Conservation (phyloP, 2,113 vertebrate species). For the Callopanchax toddi region DNA sequence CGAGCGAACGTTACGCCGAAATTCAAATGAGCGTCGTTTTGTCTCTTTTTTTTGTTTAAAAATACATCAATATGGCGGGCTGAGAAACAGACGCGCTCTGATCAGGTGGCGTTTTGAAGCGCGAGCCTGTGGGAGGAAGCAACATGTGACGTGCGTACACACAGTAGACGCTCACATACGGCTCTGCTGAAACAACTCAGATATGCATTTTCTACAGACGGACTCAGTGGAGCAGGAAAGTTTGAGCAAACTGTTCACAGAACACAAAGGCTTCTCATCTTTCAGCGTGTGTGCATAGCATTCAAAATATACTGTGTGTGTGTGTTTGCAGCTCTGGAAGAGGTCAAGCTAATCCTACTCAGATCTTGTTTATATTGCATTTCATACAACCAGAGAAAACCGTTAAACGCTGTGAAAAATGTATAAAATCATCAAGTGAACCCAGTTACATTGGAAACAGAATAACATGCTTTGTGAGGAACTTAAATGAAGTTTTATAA, state of each 20-base stretch:
- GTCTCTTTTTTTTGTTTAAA: slow-evolving; percentile 35
- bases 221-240: slow-evolving; percentile 22
- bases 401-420: slow-evolving; percentile 12
- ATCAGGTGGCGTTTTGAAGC: slow-evolving; percentile 41
- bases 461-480: background rate
- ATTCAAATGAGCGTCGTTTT: slow-evolving; percentile 17
- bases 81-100: no score
- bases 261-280: slow-evolving; percentile 44
- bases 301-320: slow-evolving; percentile 21
- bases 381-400: slow-evolving; percentile 14
- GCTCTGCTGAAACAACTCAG: slow-evolving; percentile 16
- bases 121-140: slow-evolving; percentile 29
- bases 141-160: slow-evolving; percentile 43
- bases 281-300: slow-evolving; percentile 28
- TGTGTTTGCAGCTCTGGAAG: slow-evolving; percentile 1
- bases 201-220: slow-evolving; percentile 28
- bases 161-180: slow-evolving; percentile 26
- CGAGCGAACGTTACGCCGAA: background rate
- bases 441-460: slow-evolving; percentile 1
- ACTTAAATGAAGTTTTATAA: background rate
- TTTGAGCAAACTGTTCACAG: slow-evolving; percentile 31
- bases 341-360: slow-evolving; percentile 20
- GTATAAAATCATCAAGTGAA: slow-evolving; percentile 17
- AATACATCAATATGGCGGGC: slow-evolving; percentile 54
- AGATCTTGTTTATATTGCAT: background rate